A percentile compares a stretch with the other conserved stretches of the same genome.
phyloP scores from a whole-genome alignment of 2,113 vertebrate species.

The Mionectes macconnelli region DNA sequence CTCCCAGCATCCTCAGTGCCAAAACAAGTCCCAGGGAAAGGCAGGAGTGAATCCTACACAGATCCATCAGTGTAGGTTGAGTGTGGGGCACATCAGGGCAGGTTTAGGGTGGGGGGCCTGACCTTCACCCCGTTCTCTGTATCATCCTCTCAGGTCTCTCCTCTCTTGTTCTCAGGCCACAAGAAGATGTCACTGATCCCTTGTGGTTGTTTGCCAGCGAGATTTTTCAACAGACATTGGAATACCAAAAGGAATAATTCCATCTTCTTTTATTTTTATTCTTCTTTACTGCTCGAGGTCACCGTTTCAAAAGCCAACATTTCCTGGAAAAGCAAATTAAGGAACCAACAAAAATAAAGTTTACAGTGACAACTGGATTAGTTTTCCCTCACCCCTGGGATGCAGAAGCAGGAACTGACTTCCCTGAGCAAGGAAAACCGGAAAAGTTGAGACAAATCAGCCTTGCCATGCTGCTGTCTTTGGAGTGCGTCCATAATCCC shows the following conservation, averaged over 20 bases:
- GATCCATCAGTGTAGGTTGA: background rate
- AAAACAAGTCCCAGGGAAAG: background rate
- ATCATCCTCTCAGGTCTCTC: background rate
- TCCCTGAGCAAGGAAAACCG: too few species aligned
- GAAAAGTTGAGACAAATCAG: too few species aligned
- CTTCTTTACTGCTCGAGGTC: background rate
- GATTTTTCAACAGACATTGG: background rate
- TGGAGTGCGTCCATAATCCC: too few species aligned
- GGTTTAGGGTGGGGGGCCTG: background rate
- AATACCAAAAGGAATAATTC: background rate
- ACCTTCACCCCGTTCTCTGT: background rate
- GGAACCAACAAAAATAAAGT: too few species aligned
- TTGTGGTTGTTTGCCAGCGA: background rate
- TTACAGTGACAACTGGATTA: too few species aligned
- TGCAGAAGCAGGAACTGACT: too few species aligned
- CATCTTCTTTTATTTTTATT: background rate
- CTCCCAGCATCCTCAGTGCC: background rate
- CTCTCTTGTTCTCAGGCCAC: background rate
- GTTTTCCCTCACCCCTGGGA: too few species aligned
- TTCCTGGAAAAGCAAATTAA: too few species aligned
- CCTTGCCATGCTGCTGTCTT: too few species aligned
- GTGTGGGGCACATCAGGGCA: accelerated
- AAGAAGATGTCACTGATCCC: accelerated
- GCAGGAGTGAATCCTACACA: accelerated
- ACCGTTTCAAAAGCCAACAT: background rate